A percentile compares a stretch with the other conserved stretches of the same genome.
These are phyloP conservation scores for Pachypanchax playfairii DNA, from an alignment of 2,113 vertebrate genomes.

Conservation along the genomic window DNA sequence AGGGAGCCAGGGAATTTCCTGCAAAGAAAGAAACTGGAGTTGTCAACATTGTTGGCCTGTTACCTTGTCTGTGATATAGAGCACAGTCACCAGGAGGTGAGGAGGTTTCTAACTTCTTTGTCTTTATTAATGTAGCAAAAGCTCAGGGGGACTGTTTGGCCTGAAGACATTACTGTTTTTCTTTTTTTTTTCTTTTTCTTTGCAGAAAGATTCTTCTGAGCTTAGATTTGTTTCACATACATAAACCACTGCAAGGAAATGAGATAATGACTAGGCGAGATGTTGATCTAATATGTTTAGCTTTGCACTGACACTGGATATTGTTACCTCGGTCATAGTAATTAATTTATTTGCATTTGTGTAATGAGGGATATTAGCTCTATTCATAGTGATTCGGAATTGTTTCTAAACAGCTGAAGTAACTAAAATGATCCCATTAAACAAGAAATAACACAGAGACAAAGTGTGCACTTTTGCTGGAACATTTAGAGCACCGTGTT, in stretches of 20 bases:
- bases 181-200: neutral
- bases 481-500: neutral
- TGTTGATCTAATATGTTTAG: neutral
- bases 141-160: constrained; percentile 44
- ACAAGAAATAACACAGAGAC: neutral
- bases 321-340: neutral
- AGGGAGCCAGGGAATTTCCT: neutral
- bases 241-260: neutral
- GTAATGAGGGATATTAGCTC: neutral
- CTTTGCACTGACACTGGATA: neutral
- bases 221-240: neutral
- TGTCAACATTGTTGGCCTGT: constrained; percentile 45
- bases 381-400: neutral
- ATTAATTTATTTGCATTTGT: neutral
- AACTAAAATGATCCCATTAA: neutral
- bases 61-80: constrained; percentile 52
- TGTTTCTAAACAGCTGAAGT: neutral
- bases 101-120: constrained; percentile 44
- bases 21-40: constrained; percentile 49
- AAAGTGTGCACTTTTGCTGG: neutral
- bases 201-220: neutral
- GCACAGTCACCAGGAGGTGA: constrained; percentile 25
- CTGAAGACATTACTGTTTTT: constrained; percentile 32
- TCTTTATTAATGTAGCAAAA: constrained; percentile 36
- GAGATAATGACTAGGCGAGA: neutral